Base-by-base conservation (phyloP, 1,140 invertebrate genomes). In the Leptopilina boulardi region DNA sequence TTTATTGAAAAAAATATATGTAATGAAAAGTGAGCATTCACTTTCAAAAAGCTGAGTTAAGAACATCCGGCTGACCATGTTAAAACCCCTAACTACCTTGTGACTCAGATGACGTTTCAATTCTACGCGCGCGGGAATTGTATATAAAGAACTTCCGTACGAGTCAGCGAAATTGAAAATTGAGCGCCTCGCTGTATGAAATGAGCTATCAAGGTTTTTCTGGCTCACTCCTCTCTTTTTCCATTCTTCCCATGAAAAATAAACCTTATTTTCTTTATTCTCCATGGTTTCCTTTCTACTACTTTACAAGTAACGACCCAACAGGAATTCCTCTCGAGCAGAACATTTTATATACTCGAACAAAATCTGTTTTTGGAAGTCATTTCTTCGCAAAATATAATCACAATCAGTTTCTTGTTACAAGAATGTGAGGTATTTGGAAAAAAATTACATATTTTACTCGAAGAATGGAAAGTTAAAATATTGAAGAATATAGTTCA, bases 111-210 rank as follows among this genome's bases (percentile, higher is more conserved):
- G 47, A 51, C 47, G 59, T 30, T 66, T 66, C 23, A 66, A 66
- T 30, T 66, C 26, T 4, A 30, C 13, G 15, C 26, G 21, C n/a
- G n/a, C n/a, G 26, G 13, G 23, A 13, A 38, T 8, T 38, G 5
- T 38, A 38, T 38, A 38, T 3, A 59, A 21, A 30, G 59, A 66
- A 34, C 15, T 66, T 66, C 59, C 59, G 59, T 30, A 30, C 5
- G 59, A 66, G 26, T 66, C 23, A 66, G 26, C 59, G 26, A 66
- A 66, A 66, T 66, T 66, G 59, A 66, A 66, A 66, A 66, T 66
- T 66, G 59, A 66, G 59, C 59, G 59, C 4, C 26, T 66, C 59
- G 26, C 13, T 51, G 41, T 51, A 3, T 18, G 18, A 51, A 51
- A 18, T 51, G n/a, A 51, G 59, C 59, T 66, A n/a, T 66, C 15